Evolutionary conservation across 1,140 invertebrate species (phyloP), one percentile per base, ranked within the genome.

Genomic region (Drosophila ercepeae): DNA sequence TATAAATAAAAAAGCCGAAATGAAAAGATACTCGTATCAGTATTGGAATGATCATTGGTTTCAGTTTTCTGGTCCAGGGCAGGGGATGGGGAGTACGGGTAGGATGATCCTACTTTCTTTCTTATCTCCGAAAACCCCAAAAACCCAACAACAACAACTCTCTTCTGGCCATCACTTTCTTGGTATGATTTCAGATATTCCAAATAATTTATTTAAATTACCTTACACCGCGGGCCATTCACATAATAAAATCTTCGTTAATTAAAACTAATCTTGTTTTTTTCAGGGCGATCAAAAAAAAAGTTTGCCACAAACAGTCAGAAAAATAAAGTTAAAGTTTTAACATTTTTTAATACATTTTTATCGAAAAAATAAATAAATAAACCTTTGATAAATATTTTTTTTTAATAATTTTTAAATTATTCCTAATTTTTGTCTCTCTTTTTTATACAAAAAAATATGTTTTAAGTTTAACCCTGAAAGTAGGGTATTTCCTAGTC

Each of bases 71-170:
- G 14, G 7, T 25, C 11, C 44, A n/a, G 13, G 14, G 14, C n/a
- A 25, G 57, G 63, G 61, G 34, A 50, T n/a, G n/a, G 61, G 25
- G 18, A 25, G 4, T 18, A 7, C n/a, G 41, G 21, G 21, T 27
- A 25, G 32, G 23, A 27, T 50, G 45, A 44, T 67, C 63, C 63
- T 67, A 67, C 63, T 67, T 67, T 67, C 63, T 67, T 67, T 67
- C 60, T 34, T 32, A 67, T 67, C 59, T 44, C n/a, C n/a, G n/a
- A n/a, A n/a, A n/a, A n/a, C n/a, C n/a, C n/a, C 27, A 27, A 27
- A 27, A 27, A n/a, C n/a, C n/a, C n/a, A n/a, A n/a, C 21, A 21
- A 21, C 25, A 7, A 27, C 5, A 1, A 7, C 25, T 27, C 25
- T 27, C 25, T 27, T 5, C 25, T 34, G 32, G 32, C 58, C 19